Evolutionary conservation across 1,140 invertebrate species (phyloP).

Genomic region (Hetaerina americana): DNA sequence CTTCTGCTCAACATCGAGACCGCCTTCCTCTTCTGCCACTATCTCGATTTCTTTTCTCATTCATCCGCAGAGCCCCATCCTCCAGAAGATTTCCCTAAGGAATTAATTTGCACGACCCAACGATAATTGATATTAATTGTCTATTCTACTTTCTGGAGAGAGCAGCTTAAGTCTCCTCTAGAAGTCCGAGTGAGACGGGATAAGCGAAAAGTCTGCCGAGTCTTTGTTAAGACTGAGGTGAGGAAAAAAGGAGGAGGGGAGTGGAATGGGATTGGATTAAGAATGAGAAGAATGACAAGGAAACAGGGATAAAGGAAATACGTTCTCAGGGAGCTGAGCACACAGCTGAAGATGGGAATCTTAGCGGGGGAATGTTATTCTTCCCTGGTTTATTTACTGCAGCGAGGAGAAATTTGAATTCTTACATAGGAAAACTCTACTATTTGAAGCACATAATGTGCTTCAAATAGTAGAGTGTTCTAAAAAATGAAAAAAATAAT

Average conservation of each 20-base stretch:
- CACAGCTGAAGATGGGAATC: too few species aligned
- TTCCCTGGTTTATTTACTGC: too few species aligned
- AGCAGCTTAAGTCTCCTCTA: constrained; percentile 13
- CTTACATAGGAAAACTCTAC: too few species aligned
- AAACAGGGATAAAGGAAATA: neutral
- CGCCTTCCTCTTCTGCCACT: too few species aligned
- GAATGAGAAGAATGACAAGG: neutral
- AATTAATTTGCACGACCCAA: constrained; percentile 20
- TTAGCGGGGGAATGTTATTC: too few species aligned
- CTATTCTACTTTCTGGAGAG: constrained; percentile 20
- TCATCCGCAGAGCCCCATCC: neutral
- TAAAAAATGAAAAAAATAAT: too few species aligned
- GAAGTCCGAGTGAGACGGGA: neutral
- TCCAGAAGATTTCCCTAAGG: constrained; percentile 6
- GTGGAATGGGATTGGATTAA: neutral
- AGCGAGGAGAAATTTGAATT: too few species aligned
- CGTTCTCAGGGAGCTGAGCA: neutral
- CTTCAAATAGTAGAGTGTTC: too few species aligned
- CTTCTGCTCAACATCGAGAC: too few species aligned
- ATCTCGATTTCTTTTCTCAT: neutral
- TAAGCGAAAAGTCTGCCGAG: neutral
- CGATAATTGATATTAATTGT: constrained; percentile 23
- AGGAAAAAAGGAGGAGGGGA: neutral
- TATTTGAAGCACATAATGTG: too few species aligned
- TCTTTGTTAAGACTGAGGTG: neutral